Evolutionary conservation across 2,113 vertebrate genomes (phyloP).

Genomic region (Hystrix brachyura): DNA sequence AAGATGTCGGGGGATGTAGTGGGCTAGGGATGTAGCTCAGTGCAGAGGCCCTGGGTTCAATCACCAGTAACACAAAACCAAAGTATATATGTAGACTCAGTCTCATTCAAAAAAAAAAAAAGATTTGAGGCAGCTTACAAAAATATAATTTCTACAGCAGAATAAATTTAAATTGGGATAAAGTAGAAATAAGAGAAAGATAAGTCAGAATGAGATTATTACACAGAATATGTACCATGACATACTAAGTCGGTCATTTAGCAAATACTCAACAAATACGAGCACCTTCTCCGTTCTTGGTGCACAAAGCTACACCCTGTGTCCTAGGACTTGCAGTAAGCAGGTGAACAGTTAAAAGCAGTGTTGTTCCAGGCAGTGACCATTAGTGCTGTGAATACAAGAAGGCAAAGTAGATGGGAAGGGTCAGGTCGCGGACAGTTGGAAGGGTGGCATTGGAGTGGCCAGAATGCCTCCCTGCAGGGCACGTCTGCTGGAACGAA

Average conservation of each 20-base stretch:
- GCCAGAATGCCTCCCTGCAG: neutral
- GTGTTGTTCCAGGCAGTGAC: neutral
- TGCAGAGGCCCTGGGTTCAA: neutral
- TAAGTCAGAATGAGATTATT: neutral
- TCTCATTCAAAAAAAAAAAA: neutral
- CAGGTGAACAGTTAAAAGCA: neutral
- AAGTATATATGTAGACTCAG: neutral
- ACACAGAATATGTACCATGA: neutral
- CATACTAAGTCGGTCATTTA: neutral
- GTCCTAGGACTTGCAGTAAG: neutral
- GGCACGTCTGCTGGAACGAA: neutral
- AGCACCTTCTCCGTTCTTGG: neutral
- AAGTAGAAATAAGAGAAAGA: neutral
- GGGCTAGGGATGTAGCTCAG: neutral
- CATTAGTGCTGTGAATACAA: neutral
- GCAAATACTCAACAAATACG: neutral
- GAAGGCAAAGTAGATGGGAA: neutral
- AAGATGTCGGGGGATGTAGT: too few species aligned
- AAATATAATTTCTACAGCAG: neutral
- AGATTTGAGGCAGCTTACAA: conserved; percentile 36
- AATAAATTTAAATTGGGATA: conserved; percentile 19
- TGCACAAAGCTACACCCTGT: neutral
- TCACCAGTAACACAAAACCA: neutral
- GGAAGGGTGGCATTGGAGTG: neutral
- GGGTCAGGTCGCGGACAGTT: neutral